Conservation (phyloP, 2,888 invertebrate genomes). For the Drosophila anomalipes region DNA sequence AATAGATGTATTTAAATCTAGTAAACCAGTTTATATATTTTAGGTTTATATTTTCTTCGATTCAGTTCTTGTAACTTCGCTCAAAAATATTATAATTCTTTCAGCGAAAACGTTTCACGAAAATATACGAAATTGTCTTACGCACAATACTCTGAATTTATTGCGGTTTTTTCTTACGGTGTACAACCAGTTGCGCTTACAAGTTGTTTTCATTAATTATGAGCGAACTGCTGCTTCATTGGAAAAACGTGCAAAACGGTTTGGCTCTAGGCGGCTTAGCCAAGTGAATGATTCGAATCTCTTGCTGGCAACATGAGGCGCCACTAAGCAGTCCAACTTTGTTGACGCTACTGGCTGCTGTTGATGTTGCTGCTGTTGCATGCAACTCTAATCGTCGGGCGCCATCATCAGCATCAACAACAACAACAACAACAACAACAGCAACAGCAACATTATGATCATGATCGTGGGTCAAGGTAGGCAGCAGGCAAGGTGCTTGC, state of each 20-base stretch:
- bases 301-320: constrained; percentile 57
- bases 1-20: background rate
- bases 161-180: background rate
- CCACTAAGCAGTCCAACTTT: constrained; percentile 55
- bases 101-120: background rate
- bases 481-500: constrained; percentile 50
- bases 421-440: constrained; percentile 20
- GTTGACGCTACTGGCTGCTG: constrained; percentile 40
- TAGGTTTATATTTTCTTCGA: background rate
- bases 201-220: constrained; percentile 75
- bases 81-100: background rate
- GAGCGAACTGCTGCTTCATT: constrained; percentile 70
- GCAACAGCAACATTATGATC: constrained; percentile 12
- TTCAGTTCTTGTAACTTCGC: background rate
- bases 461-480: constrained; percentile 72
- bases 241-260: constrained; percentile 81
- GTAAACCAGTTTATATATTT: background rate
- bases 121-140: background rate
- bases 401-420: constrained; percentile 63
- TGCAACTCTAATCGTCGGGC: constrained; percentile 77
- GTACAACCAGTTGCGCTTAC: constrained; percentile 50
- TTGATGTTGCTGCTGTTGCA: constrained; percentile 62
- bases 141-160: background rate
- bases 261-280: constrained; percentile 60
- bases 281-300: constrained; percentile 79